Conservation (phyloP, 2,113 vertebrate genomes). For the Choloepus hoffmanni region DNA sequence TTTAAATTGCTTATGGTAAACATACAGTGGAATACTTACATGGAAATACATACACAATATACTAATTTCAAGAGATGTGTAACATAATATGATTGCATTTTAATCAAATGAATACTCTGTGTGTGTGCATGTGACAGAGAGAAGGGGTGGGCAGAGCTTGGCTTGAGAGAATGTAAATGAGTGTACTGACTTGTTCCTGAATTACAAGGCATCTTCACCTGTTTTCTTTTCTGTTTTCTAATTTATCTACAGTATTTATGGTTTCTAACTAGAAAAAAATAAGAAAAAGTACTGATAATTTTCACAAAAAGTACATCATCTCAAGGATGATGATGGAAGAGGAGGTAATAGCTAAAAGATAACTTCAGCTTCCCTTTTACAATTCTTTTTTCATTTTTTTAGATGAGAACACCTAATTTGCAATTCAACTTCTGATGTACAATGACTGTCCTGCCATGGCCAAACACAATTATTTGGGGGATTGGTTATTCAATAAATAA, state of each 20-base stretch:
- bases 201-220: not conserved
- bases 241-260: not conserved
- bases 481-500: not conserved
- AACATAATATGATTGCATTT: not conserved
- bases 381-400: not conserved
- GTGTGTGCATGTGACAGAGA: not conserved
- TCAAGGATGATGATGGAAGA: not conserved
- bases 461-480: not conserved
- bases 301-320: not conserved
- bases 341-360: not conserved
- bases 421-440: not conserved
- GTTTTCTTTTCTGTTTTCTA: slow-evolving; percentile 5
- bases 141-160: not conserved
- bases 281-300: not conserved
- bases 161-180: not conserved
- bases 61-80: not conserved
- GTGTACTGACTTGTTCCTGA: not conserved
- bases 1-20: not conserved
- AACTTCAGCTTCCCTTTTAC: not conserved
- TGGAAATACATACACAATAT: not conserved
- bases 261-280: not conserved
- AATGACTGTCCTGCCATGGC: not conserved
- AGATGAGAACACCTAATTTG: not conserved
- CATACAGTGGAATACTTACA: not conserved
- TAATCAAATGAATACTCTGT: not conserved